Evolutionary conservation across 2,888 invertebrate species (phyloP), one percentile per base, ranked within the genome.

Genomic region (Thymelicus acteon): DNA sequence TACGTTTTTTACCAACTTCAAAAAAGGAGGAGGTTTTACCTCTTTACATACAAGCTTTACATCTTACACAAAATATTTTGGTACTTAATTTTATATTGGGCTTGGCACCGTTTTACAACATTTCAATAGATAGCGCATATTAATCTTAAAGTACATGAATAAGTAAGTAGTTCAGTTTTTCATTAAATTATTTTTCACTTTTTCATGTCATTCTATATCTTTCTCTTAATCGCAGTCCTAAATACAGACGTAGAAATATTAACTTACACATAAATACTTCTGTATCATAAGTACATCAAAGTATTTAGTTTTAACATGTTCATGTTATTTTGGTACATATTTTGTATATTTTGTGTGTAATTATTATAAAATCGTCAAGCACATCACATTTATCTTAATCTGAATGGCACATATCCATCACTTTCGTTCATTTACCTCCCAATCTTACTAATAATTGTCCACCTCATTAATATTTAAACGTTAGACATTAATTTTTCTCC

Each of bases 331-430:
- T 54, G 15, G 15, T 52, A 31, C 31, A 40, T n/a, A n/a, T n/a
- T 57, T 48, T 54, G 37, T 63, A 37, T 24, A 54, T 54, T 54
- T 54, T 54, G 15, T 2, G 15, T 52, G 15, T 52, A 19, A 52
- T 52, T 52, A 52, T 31, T 54, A 47, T 19, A 19, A 60, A 54
- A 31, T 68, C 61, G 49, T 68, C 39, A 67, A 37, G 37, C 54
- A 19, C 40, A 54, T 69, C 19, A 57, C 39, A 39, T 39, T 37
- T n/a, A 58, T 39, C 31, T 58, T 57, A 57, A 15, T 37, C 57
- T 61, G 7, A 63, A 63, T 48, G 54, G 58, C 57, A 24, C 13
- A 48, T 57, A 63, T 68, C 68, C 19, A 62, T 69, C 58, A 58
- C 19, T 37, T 57, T 12, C 8, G 19, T 63, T 39, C 69, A 63